Conservation (phyloP, 2,888 invertebrate species). For the Dasysyrphus tricinctus region DNA sequence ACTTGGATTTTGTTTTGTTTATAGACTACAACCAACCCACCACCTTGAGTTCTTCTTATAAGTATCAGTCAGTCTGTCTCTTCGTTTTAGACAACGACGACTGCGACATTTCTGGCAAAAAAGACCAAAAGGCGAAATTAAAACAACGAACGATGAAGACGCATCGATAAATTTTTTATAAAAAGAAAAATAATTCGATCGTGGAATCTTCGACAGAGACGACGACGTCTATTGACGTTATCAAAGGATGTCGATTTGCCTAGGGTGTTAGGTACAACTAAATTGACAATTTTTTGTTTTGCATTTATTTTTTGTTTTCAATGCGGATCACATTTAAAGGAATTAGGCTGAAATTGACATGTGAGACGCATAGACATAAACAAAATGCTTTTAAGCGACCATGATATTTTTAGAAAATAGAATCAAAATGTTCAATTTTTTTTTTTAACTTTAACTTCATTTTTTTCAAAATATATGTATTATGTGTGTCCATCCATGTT, state of each 20-base stretch:
- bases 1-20: constrained; percentile 30
- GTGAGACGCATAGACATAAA: constrained; percentile 37
- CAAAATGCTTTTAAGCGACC: constrained; percentile 3
- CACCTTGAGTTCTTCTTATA: constrained; percentile 27
- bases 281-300: constrained; percentile 38
- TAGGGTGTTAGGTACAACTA: constrained; percentile 22
- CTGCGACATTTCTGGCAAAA: neutral
- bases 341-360: constrained; percentile 65
- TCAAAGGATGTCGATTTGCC: constrained; percentile 64
- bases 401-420: neutral
- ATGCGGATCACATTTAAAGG: constrained; percentile 39
- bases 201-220: constrained; percentile 30
- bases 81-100: neutral
- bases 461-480: no score
- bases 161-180: neutral
- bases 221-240: constrained; percentile 65
- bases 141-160: neutral
- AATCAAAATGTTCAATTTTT: neutral
- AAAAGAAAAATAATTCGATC: constrained; percentile 1
- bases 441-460: no score
- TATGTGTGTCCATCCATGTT: no score
- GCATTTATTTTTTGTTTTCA: constrained; percentile 10
- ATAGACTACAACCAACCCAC: constrained; percentile 1
- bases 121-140: neutral
- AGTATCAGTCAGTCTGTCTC: constrained; percentile 25